Evolutionary conservation across 2,113 vertebrate genomes (phyloP).

Genomic region (Eurypyga helias): DNA sequence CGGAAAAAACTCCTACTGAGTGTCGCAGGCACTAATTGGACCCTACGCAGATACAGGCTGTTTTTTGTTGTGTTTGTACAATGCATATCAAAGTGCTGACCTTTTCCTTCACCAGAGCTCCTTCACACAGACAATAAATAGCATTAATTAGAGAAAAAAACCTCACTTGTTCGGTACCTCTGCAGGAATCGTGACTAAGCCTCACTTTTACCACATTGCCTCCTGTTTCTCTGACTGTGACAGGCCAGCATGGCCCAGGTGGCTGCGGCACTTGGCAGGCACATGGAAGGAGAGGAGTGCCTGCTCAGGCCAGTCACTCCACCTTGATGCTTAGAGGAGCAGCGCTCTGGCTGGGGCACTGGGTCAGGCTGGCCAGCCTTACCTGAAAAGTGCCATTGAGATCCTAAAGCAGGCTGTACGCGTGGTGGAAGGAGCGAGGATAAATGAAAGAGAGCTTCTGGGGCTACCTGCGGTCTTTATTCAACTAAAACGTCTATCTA

Average conservation of each 20-base stretch:
- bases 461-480: not conserved
- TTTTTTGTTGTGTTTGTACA: not conserved
- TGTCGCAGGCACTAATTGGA: not conserved
- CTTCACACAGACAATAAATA: slow-evolving; percentile 3
- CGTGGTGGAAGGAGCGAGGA: not conserved
- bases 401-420: not conserved
- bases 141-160: not conserved
- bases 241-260: not conserved
- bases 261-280: not conserved
- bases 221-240: not conserved
- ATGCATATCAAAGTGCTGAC: not conserved
- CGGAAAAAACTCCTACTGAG: not conserved
- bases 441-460: not conserved
- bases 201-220: not conserved
- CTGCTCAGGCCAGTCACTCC: not conserved
- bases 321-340: accelerated
- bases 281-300: not conserved
- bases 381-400: not conserved
- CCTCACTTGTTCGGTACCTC: not conserved
- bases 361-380: not conserved
- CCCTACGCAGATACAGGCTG: not conserved
- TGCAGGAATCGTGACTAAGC: not conserved
- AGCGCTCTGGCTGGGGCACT: not conserved
- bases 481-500: not conserved
- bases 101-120: not conserved